These are phyloP conservation scores for Thinocorus orbignyianus DNA, from an alignment of 2,113 vertebrate species.

Conservation along the genomic window DNA sequence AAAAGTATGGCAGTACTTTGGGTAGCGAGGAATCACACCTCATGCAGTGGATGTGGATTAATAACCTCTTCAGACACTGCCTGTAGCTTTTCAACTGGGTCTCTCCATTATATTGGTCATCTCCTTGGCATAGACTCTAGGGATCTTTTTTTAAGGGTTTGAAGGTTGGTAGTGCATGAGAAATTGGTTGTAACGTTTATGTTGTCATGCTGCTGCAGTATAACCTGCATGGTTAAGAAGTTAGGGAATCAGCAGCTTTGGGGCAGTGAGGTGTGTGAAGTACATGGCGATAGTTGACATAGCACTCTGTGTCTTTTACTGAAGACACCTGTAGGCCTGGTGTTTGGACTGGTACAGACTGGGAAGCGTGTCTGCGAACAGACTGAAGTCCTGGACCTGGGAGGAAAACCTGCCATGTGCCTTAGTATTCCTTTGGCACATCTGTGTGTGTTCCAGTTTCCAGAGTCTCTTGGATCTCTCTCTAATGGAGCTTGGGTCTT, in stretches of 20 bases:
- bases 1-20: not conserved
- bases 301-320: not conserved
- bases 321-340: not conserved
- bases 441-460: not conserved
- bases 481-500: not conserved
- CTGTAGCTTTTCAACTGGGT: not conserved
- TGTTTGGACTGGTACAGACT: not conserved
- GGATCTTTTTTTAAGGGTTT: not conserved
- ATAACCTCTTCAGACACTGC: not conserved
- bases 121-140: not conserved
- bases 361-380: not conserved
- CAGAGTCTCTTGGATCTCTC: not conserved
- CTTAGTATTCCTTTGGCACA: not conserved
- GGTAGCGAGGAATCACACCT: no score
- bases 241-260: not conserved
- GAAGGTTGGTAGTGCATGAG: not conserved
- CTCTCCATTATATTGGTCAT: not conserved
- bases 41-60: no score
- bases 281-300: not conserved
- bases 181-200: not conserved
- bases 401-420: not conserved
- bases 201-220: not conserved
- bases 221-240: not conserved
- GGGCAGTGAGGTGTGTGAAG: not conserved
- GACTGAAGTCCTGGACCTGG: not conserved